These are phyloP conservation scores for Halcyon chelicuti DNA, from an alignment of 2,797 vertebrate species.

Conservation along the genomic window DNA sequence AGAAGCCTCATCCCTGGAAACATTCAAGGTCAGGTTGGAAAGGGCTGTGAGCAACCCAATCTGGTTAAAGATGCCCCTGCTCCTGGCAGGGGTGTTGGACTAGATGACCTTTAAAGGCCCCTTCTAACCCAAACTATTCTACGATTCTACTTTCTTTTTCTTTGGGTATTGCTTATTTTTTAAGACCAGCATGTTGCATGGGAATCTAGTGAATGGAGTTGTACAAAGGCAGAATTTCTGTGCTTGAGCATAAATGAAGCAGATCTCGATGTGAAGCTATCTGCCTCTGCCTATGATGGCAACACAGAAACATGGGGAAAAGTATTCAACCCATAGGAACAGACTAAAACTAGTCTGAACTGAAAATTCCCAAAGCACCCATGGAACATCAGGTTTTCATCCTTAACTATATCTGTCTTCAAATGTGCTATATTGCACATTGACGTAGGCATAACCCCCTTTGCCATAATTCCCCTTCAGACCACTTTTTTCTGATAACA, in stretches of 20 bases:
- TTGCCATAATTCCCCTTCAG: background rate
- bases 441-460: background rate
- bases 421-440: background rate
- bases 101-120: background rate
- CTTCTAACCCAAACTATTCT: background rate
- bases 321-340: background rate
- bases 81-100: background rate
- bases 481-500: background rate
- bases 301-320: background rate
- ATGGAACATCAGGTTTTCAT: background rate
- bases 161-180: background rate
- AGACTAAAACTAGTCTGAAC: background rate
- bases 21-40: background rate
- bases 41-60: background rate
- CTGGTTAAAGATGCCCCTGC: background rate
- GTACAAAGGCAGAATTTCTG: background rate
- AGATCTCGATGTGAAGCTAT: background rate
- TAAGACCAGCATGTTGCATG: background rate
- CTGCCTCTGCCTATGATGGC: background rate
- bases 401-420: background rate
- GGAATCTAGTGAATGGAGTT: background rate
- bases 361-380: background rate
- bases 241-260: background rate
- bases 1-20: background rate
- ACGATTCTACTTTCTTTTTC: background rate